Base-by-base conservation (phyloP, 1,140 invertebrate species). In the Chlorops oryzae region DNA sequence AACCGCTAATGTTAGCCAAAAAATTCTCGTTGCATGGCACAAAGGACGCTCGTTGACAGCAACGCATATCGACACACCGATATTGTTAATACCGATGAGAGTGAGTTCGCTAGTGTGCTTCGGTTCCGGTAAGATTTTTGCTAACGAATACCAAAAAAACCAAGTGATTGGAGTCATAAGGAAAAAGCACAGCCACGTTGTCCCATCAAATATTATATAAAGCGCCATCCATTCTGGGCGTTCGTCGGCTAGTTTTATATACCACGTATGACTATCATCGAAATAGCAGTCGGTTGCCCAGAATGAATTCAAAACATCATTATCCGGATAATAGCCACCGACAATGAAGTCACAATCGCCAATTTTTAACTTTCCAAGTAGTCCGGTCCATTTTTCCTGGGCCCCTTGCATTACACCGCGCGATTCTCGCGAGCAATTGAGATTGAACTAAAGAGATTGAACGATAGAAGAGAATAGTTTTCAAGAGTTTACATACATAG, bases 271-370 rank as follows among this genome's bases (percentile, higher is more conserved):
- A 0, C 73, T 72, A 56, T 80, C 77, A 13, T 72, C 63, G 10
- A 78, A 59, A 52, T 80, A 80, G 2, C 65, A 63, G 3, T 64
- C 62, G n/a, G 73, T 75, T 9, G 65, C 66, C 50, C 77, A 77
- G 54, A 79, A 80, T 53, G 74, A 69, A 39, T 75, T 73, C 17
- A 73, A 70, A 4, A 78, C 72, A 51, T 77, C 75, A 50, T 75
- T 75, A 57, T 80, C 77, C 17, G 78, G 77, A 62, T 73, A 79
- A 49, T 73, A 77, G 24, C 74, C 78, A 3, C 78, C 78, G 10
- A 78, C 51, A 5, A 77, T 55, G 3, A 80, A 68, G 20, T 78
- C 69, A 3, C 73, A 77, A 48, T 70, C 64, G 43, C 70, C 72
- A 1, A 61, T 52, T 10, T 54, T 47, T 0, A 80, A 35, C 10